A percentile compares a stretch with the other conserved stretches of the same genome.
phyloP scores from a whole-genome alignment of 2,797 vertebrate genomes.

The Anguilla megastoma region DNA sequence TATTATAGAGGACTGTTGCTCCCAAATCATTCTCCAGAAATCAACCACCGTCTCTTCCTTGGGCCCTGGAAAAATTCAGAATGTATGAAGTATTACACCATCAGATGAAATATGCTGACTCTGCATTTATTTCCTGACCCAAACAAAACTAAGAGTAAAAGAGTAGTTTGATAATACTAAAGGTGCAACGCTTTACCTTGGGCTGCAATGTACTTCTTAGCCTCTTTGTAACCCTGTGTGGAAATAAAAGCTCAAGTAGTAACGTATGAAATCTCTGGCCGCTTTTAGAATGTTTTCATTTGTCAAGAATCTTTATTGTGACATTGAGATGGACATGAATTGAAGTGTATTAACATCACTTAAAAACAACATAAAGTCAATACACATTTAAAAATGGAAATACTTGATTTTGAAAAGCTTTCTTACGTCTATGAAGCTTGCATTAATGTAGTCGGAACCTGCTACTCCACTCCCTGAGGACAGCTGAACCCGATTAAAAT shows the following conservation, averaged over 20 bases:
- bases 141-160: constrained; percentile 4
- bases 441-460: constrained; percentile 93
- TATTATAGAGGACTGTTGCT: constrained; percentile 92
- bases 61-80: constrained; percentile 74
- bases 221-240: constrained; percentile 90
- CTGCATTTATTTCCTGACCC: neutral
- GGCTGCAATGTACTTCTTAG: constrained; percentile 95
- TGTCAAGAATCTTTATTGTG: neutral
- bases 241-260: constrained; percentile 31
- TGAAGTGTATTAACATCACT: neutral
- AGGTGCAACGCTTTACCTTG: constrained; percentile 79
- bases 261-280: neutral
- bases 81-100: neutral
- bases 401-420: neutral
- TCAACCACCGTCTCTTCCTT: constrained; percentile 90
- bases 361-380: neutral
- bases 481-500: constrained; percentile 88
- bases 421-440: constrained; percentile 92
- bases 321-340: neutral
- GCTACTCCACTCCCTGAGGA: constrained; percentile 72
- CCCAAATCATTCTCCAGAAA: constrained; percentile 99
- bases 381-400: constrained; percentile 4
- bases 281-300: neutral
- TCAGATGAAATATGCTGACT: neutral
- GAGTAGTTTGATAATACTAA: neutral